Base-by-base conservation (phyloP, 1,140 invertebrate species). In the Drosophila tropicalis region DNA sequence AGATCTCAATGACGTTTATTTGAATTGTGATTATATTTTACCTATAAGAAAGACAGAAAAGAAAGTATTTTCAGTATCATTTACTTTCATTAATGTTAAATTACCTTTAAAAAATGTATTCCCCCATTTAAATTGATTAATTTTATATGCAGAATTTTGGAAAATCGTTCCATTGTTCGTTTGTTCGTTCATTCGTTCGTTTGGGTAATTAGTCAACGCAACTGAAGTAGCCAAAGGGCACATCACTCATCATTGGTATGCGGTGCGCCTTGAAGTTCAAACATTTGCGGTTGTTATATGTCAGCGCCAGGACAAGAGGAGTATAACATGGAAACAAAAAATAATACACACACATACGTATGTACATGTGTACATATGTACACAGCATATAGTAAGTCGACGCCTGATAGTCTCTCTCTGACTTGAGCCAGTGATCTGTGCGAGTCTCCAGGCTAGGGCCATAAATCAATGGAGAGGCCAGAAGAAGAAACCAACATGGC, bases 171-270 rank as follows among this genome's bases (percentile, higher is more conserved):
- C 63, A 71, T 62, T 44, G 62, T 74, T 55, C 56, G 55, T 32
- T 17, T 44, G 47, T 32, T n/a, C n/a, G n/a, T n/a, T n/a, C n/a
- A n/a, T n/a, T 17, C 40, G 17, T 51, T 51, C 9, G 44, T 51
- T 12, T 3, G 78, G 56, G 76, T 77, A 87, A 89, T 87, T 89
- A 89, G 83, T 89, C 83, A 87, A 89, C n/a, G 17, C 17, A 51
- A 51, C 55, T 87, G 84, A 71, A 83, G 84, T 89, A 76, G 83
- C 63, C 79, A 76, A 87, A 83, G 70, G 65, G 72, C 66, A 64
- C 62, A 71, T 87, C 83, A 76, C 15, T 87, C 80, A 66, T 6
- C 83, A 67, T 41, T 54, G 55, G 9, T 34, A 67, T 12, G 72
- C 84, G 79, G 84, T 62, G 66, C n/a, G 55, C 67, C 66, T 89